A percentile compares a stretch with the other conserved stretches of the same genome.
These are phyloP conservation scores for Sus scrofa DNA, from an alignment of 2,113 vertebrate species.

Conservation along the genomic window T2T-Sscrofa CM000824.6:28562501-28563000, in stretches of 20 bases:
- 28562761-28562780: conserved; percentile 8
- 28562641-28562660: neutral
- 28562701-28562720: neutral
- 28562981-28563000: too few relatives aligned
- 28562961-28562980: too few relatives aligned
- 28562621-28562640: neutral
- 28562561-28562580: neutral
- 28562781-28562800: neutral
- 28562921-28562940: neutral
- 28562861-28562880: neutral
- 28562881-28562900: neutral
- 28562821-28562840: conserved; percentile 18
- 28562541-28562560: neutral
- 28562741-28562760: neutral
- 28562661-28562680: neutral
- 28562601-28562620: neutral
- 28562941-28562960: neutral
- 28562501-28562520: neutral
- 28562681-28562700: neutral
- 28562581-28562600: neutral
- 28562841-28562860: neutral
- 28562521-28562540: neutral
- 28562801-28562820: too few relatives aligned
- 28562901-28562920: neutral
- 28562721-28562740: conserved; percentile 17